These are phyloP conservation scores for Pardosa pseudoannulata DNA, from an alignment of 2,888 invertebrate species.

Conservation along the genomic window DNA sequence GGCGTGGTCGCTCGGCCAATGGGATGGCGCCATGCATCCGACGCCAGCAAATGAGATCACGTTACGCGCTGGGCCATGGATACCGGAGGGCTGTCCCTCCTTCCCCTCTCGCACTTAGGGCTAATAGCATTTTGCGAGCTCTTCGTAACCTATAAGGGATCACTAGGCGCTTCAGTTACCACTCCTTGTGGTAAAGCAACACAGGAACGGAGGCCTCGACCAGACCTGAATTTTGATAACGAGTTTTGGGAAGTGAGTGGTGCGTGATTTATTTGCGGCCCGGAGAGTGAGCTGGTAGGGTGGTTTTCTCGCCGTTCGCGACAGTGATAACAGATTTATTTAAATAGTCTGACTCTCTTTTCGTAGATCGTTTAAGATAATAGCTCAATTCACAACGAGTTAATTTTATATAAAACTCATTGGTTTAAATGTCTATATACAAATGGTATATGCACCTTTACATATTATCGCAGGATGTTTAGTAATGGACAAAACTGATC, in stretches of 20 bases:
- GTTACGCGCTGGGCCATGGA: constrained; percentile 68
- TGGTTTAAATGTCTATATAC: too few relatives aligned
- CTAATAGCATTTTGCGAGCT: constrained; percentile 64
- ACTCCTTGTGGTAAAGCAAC: constrained; percentile 39
- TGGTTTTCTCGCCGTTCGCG: too few relatives aligned
- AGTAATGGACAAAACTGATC: too few relatives aligned
- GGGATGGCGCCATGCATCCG: constrained; percentile 46
- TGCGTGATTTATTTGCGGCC: constrained; percentile 23
- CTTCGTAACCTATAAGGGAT: constrained; percentile 76
- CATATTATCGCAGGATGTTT: too few relatives aligned
- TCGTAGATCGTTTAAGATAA: too few relatives aligned
- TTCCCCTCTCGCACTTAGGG: constrained; percentile 51
- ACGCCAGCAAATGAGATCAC: constrained; percentile 73
- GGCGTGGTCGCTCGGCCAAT: constrained; percentile 67
- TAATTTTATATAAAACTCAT: too few relatives aligned
- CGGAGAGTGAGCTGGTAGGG: not conserved
- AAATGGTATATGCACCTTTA: too few relatives aligned
- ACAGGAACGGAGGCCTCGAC: constrained; percentile 37
- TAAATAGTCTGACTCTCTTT: too few relatives aligned
- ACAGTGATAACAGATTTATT: too few relatives aligned
- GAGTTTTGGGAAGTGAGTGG: constrained; percentile 28
- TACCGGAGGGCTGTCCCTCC: constrained; percentile 57
- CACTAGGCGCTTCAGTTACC: constrained; percentile 65
- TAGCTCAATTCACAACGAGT: too few relatives aligned
- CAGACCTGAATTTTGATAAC: constrained; percentile 60